Evolutionary conservation across 2,113 vertebrate genomes (phyloP).

Genomic region (Nycticryphes semicollaris): DNA sequence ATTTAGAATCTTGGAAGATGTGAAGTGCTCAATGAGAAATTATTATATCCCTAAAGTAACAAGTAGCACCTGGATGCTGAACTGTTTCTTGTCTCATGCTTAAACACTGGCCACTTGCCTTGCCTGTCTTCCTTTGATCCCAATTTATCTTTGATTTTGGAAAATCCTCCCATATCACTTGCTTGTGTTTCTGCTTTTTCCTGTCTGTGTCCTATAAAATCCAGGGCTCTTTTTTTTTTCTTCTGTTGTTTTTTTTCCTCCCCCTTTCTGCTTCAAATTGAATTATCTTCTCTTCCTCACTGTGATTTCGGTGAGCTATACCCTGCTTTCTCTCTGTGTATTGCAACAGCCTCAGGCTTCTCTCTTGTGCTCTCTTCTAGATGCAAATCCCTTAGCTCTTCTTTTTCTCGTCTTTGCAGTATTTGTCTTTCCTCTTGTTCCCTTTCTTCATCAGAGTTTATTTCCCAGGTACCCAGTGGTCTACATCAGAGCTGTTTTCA

Average conservation of each 20-base stretch:
- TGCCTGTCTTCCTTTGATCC: neutral
- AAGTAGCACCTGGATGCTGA: neutral
- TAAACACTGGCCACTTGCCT: neutral
- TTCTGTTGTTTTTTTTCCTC: neutral
- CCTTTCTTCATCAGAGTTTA: neutral
- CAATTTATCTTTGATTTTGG: neutral
- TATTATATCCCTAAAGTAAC: neutral
- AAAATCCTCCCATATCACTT: neutral
- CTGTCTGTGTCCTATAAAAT: neutral
- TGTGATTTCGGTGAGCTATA: neutral
- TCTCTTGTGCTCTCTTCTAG: neutral
- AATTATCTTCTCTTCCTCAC: neutral
- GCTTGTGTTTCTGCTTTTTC: neutral
- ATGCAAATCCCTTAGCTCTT: neutral
- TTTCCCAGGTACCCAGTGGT: slow-evolving; percentile 22
- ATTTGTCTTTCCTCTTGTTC: neutral
- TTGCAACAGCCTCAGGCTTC: neutral
- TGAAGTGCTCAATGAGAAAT: neutral
- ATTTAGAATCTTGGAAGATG: neutral
- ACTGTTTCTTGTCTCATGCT: neutral
- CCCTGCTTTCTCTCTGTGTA: neutral
- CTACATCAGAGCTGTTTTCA: neutral
- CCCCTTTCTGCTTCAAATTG: neutral
- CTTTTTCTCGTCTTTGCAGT: neutral
- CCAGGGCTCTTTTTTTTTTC: neutral